Evolutionary conservation across 2,113 vertebrate species (phyloP).

Genomic region (Phoxinus phoxinus): DNA sequence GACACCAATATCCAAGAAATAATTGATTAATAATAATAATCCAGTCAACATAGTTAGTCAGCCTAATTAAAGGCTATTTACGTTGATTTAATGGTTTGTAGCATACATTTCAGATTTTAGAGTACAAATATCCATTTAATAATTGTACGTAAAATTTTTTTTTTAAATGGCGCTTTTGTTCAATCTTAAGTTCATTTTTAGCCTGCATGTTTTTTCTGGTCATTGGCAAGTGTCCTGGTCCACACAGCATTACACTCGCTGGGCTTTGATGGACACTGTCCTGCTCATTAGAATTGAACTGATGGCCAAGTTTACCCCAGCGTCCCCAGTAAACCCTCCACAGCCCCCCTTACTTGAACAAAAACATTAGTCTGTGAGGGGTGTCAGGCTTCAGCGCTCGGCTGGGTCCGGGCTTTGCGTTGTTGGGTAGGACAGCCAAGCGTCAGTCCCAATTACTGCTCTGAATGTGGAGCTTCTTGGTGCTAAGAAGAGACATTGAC

Average conservation of each 20-base stretch:
- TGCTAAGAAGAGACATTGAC: slow-evolving; percentile 52
- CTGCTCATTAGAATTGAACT: slow-evolving; percentile 76
- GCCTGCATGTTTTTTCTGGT: background rate
- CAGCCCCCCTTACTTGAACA: slow-evolving; percentile 64
- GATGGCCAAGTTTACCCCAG: slow-evolving; percentile 66
- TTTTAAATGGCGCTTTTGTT: background rate
- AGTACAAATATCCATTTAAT: too few species aligned
- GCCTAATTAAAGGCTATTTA: too few species aligned
- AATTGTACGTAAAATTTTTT: too few species aligned
- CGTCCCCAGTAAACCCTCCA: slow-evolving; percentile 65
- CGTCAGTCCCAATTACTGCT: slow-evolving; percentile 77
- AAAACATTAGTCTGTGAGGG: slow-evolving; percentile 64
- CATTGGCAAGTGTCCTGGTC: slow-evolving; percentile 37
- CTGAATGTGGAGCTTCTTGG: slow-evolving; percentile 70
- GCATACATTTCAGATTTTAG: too few species aligned
- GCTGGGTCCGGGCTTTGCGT: slow-evolving; percentile 69
- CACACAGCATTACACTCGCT: slow-evolving; percentile 54
- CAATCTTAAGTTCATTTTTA: background rate
- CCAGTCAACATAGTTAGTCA: too few species aligned
- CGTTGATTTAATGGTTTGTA: too few species aligned
- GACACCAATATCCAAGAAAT: too few species aligned
- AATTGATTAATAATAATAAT: too few species aligned
- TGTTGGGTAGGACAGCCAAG: slow-evolving; percentile 69
- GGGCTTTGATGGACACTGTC: slow-evolving; percentile 55
- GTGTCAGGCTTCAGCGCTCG: slow-evolving; percentile 63